Base-by-base conservation (phyloP, 2,888 invertebrate species). In the Endomychus coccineus region DNA sequence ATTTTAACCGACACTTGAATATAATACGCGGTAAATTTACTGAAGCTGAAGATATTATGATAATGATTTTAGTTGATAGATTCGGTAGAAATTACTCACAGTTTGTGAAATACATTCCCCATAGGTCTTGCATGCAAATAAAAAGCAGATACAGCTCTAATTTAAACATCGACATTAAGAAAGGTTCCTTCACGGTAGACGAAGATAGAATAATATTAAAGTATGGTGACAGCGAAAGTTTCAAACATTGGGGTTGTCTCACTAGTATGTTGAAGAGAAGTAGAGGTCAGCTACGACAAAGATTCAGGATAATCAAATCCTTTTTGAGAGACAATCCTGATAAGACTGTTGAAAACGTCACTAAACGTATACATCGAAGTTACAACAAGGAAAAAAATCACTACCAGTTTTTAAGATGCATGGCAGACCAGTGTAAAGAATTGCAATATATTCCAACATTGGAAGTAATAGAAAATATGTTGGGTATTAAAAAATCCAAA, bases 41-140 rank as follows among this genome's bases (percentile, higher is more conserved):
- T 0, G 60, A 68, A 1, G 76, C 75, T 37, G 85, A 86, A 61
- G 83, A 84, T 58, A 59, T 74, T 6, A 68, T 77, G 2, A 62
- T 86, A 13, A 54, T 77, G n/a, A 70, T 77, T 5, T 75, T 77
- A 39, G 66, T 75, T 0, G 63, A 72, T 25, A 72, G 74, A 45
- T 80, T 75, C 59, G 82, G 82, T 0, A 55, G 56, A 0, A 71
- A 79, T 51, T 83, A 74, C 50, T 51, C 54, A 9, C 71, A 68
- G 48, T 74, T 75, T 49, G 57, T 69, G 0, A 57, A 68, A 6
- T 69, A 74, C 35, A 67, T 85, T 42, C 77, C 78, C 0, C 71
- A 77, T 13, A 71, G 85, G 14, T 75, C 79, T 0, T 49, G 67
- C 4, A 49, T 69, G 0, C 84, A 85, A 53, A 60, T 83, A 5